Conservation (phyloP, 2,113 vertebrate genomes). For the Lanius ludovicianus region DNA sequence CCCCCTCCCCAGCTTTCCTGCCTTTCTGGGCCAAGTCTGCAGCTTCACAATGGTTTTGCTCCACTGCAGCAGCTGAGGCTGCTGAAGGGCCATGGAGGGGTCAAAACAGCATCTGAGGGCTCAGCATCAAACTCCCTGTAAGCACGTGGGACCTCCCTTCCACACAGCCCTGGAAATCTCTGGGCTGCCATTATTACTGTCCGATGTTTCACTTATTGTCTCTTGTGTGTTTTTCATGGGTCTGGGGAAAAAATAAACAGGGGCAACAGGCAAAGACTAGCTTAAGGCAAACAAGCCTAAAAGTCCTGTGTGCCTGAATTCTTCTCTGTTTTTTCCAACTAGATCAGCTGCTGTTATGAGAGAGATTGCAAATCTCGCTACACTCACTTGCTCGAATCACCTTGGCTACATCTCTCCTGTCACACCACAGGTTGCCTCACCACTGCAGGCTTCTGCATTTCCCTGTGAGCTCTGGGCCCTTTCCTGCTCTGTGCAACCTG, state of each 20-base stretch:
- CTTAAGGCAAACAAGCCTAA: not conserved
- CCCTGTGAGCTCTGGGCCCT: not conserved
- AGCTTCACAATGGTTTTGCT: accelerated
- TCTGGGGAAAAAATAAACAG: not conserved
- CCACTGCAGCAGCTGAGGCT: accelerated
- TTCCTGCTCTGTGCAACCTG: accelerated
- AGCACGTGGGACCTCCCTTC: not conserved
- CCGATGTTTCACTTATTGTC: not conserved
- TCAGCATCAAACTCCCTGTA: not conserved
- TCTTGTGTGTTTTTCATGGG: not conserved
- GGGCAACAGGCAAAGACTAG: not conserved
- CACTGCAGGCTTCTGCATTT: not conserved
- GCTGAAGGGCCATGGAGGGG: not conserved
- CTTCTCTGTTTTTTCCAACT: not conserved
- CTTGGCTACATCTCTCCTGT: not conserved
- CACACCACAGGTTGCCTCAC: not conserved
- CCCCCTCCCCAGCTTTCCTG: not conserved
- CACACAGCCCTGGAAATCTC: accelerated
- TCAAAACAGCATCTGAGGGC: not conserved
- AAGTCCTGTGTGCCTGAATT: not conserved
- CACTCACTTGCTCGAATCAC: not conserved
- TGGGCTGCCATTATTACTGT: not conserved
- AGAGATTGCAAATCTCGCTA: not conserved
- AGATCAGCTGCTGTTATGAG: not conserved
- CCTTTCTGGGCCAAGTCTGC: not conserved